These are phyloP conservation scores for Grus americana DNA, from an alignment of 2,113 vertebrate genomes.

Conservation along the genomic window DNA sequence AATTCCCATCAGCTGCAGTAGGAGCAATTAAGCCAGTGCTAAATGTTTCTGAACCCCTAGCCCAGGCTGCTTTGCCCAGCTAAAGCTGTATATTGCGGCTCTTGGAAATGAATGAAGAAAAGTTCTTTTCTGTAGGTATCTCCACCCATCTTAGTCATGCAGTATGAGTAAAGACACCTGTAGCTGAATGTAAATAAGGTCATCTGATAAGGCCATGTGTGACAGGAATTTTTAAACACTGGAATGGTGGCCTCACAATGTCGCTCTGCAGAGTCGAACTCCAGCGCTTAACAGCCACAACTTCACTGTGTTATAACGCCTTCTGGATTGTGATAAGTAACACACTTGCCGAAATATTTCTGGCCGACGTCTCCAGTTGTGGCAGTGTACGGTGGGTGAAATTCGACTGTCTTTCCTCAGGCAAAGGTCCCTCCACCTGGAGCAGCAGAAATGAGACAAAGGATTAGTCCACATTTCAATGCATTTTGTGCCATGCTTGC, in stretches of 20 bases:
- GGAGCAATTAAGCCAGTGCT: not conserved
- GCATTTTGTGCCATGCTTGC: not conserved
- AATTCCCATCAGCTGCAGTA: not conserved
- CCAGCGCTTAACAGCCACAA: not conserved
- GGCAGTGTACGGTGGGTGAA: not conserved
- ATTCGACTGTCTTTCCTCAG: not conserved
- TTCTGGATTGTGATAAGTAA: not conserved
- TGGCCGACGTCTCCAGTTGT: not conserved
- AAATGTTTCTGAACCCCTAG: not conserved
- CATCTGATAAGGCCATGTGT: constrained; percentile 10
- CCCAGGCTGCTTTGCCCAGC: not conserved
- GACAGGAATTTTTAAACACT: constrained; percentile 41
- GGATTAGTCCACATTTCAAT: not conserved
- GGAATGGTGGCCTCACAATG: not conserved
- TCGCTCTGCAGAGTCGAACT: not conserved
- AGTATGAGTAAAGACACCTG: constrained; percentile 56
- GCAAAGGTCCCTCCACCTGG: not conserved
- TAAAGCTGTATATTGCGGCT: not conserved
- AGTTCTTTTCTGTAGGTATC: constrained; percentile 3
- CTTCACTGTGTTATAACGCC: not conserved
- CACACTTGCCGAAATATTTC: not conserved
- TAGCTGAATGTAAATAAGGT: constrained; percentile 38
- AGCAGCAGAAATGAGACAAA: not conserved
- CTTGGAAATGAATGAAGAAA: not conserved
- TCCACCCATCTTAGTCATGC: constrained; percentile 38